Evolutionary conservation across 53 echinoderm and acorn worm species (phyloP).

Genomic region (Temnopleurus reevesii): DNA sequence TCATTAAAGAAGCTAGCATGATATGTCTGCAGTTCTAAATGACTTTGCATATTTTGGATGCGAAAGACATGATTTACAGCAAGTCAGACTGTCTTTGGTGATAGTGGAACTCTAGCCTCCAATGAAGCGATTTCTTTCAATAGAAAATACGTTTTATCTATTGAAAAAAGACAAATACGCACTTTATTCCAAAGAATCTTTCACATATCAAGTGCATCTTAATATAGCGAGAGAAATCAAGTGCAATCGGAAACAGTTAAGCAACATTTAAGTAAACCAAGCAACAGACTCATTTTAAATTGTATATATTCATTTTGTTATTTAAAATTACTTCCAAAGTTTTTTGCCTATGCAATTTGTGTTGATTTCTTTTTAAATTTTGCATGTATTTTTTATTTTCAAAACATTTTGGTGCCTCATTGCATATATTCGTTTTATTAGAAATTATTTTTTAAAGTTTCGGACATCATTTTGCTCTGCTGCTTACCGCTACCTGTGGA

Average conservation of each 20-base stretch:
- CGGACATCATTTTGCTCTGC: background rate
- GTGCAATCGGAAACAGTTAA: constrained; percentile 14
- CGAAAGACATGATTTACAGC: no score
- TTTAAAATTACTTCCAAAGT: constrained; percentile 46
- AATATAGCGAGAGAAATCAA: background rate
- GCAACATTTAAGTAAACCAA: background rate
- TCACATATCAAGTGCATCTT: constrained; percentile 33
- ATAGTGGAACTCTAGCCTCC: no score
- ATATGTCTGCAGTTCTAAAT: no score
- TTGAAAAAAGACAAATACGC: no score
- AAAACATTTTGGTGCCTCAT: constrained; percentile 50
- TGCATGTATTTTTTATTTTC: constrained; percentile 39
- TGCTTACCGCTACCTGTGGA: background rate
- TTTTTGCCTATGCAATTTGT: constrained; percentile 58
- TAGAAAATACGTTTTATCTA: no score
- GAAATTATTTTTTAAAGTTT: constrained; percentile 4
- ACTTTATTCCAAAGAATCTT: constrained; percentile 21
- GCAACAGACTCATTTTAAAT: background rate
- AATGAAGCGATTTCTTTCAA: no score
- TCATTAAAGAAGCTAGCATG: no score
- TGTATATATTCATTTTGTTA: background rate
- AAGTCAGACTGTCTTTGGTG: no score
- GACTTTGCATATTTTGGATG: no score
- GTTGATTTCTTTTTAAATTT: constrained; percentile 10
- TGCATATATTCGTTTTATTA: constrained; percentile 23